Evolutionary conservation across 2,113 vertebrate genomes (phyloP).

Genomic region (Daboia siamensis): DNA sequence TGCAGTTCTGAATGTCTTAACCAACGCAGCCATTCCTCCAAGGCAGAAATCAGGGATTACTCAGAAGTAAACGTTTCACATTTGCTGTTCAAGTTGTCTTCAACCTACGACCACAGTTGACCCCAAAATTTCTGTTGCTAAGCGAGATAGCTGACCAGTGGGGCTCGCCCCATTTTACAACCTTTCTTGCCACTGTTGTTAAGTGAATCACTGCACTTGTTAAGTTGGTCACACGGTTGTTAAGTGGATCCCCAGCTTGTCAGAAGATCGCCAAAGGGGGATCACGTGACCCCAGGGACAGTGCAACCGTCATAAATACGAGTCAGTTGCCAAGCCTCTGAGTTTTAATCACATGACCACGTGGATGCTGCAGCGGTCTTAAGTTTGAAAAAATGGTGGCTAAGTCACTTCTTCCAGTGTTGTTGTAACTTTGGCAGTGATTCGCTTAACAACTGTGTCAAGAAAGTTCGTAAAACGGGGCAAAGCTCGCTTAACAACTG

Average conservation of each 20-base stretch:
- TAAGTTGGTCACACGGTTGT: no score
- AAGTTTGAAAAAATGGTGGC: not conserved
- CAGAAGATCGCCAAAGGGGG: no score
- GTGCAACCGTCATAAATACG: not conserved
- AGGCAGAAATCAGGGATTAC: not conserved
- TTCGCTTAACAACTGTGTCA: not conserved
- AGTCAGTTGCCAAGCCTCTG: not conserved
- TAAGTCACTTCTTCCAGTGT: no score
- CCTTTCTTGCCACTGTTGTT: not conserved
- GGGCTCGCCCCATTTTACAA: not conserved
- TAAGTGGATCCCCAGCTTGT: no score
- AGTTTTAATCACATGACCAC: no score
- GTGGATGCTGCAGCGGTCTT: no score
- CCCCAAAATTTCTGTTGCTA: not conserved
- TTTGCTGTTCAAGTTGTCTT: no score
- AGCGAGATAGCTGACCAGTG: not conserved
- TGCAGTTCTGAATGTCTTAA: not conserved
- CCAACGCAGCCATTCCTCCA: not conserved
- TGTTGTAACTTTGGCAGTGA: not conserved
- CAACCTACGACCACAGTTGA: no score
- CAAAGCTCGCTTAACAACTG: not conserved
- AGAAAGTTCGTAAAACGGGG: not conserved
- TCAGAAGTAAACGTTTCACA: not conserved
- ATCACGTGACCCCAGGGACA: no score
- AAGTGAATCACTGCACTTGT: no score